Evolutionary conservation across 2,888 invertebrate species (phyloP).

Genomic region (Galeruca laticollis): DNA sequence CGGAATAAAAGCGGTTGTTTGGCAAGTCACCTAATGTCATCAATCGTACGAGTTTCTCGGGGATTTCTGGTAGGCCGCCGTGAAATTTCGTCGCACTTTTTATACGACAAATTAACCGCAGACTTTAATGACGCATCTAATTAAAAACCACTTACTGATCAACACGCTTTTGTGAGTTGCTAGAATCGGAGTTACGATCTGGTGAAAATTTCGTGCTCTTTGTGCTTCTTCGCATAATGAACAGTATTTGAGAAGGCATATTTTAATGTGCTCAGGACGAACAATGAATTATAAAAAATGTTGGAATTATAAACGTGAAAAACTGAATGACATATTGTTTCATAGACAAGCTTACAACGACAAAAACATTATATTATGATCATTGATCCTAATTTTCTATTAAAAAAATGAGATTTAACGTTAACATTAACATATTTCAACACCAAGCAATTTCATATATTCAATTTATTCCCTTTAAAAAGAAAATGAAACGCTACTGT

Average conservation of each 20-base stretch:
- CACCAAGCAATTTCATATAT: too few species aligned
- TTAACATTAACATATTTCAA: too few species aligned
- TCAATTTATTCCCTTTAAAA: too few species aligned
- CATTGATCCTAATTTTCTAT: too few species aligned
- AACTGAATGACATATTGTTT: too few species aligned
- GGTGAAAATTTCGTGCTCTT: background rate
- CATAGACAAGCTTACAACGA: too few species aligned
- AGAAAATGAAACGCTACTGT: too few species aligned
- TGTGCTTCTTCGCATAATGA: background rate
- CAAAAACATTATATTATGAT: too few species aligned
- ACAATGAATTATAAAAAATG: too few species aligned
- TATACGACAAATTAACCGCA: background rate
- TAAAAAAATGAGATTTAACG: too few species aligned
- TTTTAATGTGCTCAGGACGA: background rate
- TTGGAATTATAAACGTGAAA: too few species aligned
- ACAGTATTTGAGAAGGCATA: background rate
- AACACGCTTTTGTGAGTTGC: background rate
- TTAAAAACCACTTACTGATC: background rate
- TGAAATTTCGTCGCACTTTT: background rate
- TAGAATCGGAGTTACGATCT: background rate
- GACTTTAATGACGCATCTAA: constrained; percentile 3
- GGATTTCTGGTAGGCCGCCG: background rate
- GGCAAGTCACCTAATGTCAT: background rate
- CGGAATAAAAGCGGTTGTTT: too few species aligned
- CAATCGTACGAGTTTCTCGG: background rate